These are phyloP conservation scores for rabbit (Oryctolagus cuniculus) DNA, from an alignment of 2,113 vertebrate genomes.

Conservation along the genomic window mOryCun1.1 NC_091436.1:133086001-133086500, in stretches of 20 bases:
- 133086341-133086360: conserved; percentile 3
- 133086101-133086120: no score
- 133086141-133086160: no score
- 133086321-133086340: background rate
- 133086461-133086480: background rate
- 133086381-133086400: conserved; percentile 8
- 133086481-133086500: background rate
- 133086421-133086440: background rate
- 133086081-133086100: background rate
- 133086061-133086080: background rate
- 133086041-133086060: background rate
- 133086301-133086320: background rate
- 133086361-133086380: background rate
- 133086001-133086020: background rate
- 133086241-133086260: background rate
- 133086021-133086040: background rate
- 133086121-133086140: no score
- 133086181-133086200: no score
- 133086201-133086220: background rate
- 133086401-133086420: background rate
- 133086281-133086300: background rate
- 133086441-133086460: background rate
- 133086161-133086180: no score
- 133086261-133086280: background rate
- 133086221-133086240: conserved; percentile 14